Percentiles rank a stretch among this genome's conserved stretches.
Conservation (phyloP, 2,888 invertebrate genomes). For the Drosophila flavopinicola region DNA sequence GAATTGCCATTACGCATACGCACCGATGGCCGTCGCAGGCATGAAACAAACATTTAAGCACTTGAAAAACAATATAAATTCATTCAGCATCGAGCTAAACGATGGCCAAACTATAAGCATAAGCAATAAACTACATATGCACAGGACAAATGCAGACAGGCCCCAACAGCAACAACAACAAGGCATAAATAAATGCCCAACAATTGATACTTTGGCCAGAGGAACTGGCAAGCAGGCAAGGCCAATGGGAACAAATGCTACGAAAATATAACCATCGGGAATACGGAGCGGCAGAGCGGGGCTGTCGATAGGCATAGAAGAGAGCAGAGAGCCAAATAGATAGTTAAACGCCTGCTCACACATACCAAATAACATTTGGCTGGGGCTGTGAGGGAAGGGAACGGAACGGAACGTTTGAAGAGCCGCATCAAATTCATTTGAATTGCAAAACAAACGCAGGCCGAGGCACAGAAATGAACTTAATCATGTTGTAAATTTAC, state of each 20-base stretch:
- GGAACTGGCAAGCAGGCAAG: conserved; percentile 37
- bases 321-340: conserved; percentile 36
- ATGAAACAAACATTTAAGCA: conserved; percentile 60
- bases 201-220: conserved; percentile 69
- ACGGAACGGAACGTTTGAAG: conserved; percentile 3
- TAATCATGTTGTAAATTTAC: conserved; percentile 79
- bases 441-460: conserved; percentile 75
- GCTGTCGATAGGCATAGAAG: conserved; percentile 14
- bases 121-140: conserved; percentile 54
- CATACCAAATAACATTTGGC: conserved; percentile 29
- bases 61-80: conserved; percentile 75
- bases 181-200: conserved; percentile 70
- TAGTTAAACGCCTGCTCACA: conserved; percentile 61
- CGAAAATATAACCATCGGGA: conserved; percentile 49
- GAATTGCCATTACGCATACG: conserved; percentile 48
- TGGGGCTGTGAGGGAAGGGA: background rate
- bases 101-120: conserved; percentile 61
- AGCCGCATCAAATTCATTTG: conserved; percentile 70
- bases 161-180: conserved; percentile 30
- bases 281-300: background rate
- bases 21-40: conserved; percentile 19
- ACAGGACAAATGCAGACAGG: conserved; percentile 49
- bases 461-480: conserved; percentile 58
- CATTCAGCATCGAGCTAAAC: conserved; percentile 54
- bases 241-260: conserved; percentile 56